Evolutionary conservation across 1,140 invertebrate genomes (phyloP).

Genomic region (Rhopalosiphum maidis): DNA sequence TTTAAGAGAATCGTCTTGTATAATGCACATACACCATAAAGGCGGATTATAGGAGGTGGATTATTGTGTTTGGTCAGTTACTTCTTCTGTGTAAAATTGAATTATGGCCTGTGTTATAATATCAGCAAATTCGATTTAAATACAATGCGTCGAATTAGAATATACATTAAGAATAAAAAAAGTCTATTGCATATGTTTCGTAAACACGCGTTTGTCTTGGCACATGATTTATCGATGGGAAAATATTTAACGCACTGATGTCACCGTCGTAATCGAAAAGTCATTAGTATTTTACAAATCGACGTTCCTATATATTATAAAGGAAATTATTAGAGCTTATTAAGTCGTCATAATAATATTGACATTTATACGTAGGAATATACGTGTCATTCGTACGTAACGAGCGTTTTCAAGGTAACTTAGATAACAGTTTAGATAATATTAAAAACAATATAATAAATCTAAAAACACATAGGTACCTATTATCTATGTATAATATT

Average conservation of each 20-base stretch:
- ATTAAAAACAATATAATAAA: not conserved
- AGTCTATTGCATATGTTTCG: not conserved
- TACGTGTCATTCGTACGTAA: slow-evolving; percentile 3
- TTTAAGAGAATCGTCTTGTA: not conserved
- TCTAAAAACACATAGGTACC: not conserved
- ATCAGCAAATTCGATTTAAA: not conserved
- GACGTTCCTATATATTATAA: not conserved
- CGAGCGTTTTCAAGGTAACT: slow-evolving; percentile 33
- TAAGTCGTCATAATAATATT: slow-evolving; percentile 30
- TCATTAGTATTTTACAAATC: slow-evolving; percentile 32
- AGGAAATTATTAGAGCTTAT: slow-evolving; percentile 23
- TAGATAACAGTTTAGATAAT: slow-evolving; percentile 3
- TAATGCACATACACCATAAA: not conserved
- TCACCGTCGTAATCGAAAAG: not conserved
- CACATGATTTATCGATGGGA: slow-evolving; percentile 20
- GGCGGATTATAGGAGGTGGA: not conserved
- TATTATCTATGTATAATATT: not conserved
- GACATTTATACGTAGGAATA: slow-evolving; percentile 7
- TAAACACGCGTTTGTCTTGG: not conserved
- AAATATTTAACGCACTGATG: slow-evolving; percentile 13
- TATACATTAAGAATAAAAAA: not conserved
- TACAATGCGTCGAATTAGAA: not conserved
- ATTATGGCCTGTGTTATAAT: not conserved
- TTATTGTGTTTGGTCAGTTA: not conserved
- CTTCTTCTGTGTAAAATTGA: not conserved